Conservation (phyloP, 1,140 invertebrate species). For the Phthorimaea operculella region DNA sequence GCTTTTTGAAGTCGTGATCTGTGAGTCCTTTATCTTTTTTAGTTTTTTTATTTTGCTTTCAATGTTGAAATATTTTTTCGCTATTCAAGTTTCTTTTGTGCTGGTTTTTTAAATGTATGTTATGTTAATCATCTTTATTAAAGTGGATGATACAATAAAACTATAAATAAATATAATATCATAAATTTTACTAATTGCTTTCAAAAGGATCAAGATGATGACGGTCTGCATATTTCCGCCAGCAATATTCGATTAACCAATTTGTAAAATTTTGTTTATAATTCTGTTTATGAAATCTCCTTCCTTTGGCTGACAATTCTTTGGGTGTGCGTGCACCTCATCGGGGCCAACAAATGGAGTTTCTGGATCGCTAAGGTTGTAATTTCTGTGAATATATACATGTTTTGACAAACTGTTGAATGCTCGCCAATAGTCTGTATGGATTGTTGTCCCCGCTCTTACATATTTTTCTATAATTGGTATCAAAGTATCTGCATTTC, state of each 20-base stretch:
- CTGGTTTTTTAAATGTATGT: no score
- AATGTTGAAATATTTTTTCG: no score
- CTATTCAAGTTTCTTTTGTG: no score
- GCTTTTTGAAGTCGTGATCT: no score
- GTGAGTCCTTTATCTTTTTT: no score
- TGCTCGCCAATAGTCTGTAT: constrained; percentile 12
- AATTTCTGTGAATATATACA: constrained; percentile 18
- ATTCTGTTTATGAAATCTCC: background rate
- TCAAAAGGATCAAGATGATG: no score
- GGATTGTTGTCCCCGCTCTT: background rate
- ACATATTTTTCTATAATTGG: background rate
- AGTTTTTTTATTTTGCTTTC: no score
- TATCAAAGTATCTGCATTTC: no score
- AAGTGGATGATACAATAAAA: no score
- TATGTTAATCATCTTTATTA: no score
- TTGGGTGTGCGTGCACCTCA: constrained; percentile 19
- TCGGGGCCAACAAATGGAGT: constrained; percentile 20
- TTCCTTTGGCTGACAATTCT: constrained; percentile 15
- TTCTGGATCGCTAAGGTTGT: constrained; percentile 15
- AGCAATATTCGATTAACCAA: background rate
- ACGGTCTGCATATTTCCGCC: background rate
- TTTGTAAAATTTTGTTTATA: background rate
- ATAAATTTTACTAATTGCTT: no score
- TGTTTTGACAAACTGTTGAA: constrained; percentile 13
- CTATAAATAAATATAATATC: no score